Evolutionary conservation across 2,888 invertebrate species (phyloP), one percentile per base, ranked within the genome.

Genomic region (Pachycephus smyrnensis): DNA sequence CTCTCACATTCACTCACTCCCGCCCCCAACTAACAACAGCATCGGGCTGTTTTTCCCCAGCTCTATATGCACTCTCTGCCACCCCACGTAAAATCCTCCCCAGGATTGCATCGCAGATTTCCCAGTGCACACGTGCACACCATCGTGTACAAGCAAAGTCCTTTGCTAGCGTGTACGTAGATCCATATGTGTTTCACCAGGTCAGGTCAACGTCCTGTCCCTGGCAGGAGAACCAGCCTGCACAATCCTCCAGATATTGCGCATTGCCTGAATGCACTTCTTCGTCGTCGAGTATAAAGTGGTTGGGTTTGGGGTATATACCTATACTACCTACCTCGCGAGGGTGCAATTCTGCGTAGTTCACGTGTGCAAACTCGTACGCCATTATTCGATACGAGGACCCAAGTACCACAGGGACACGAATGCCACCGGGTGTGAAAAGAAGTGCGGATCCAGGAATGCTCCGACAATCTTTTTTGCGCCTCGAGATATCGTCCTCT

Each of bases 141-240:
- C 74, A 30, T n/a, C 74, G 30, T 35, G 55, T 77, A 68, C 77
- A 9, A 23, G 55, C 55, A 84, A 80, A 85, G 82, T 85, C 82
- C 84, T 55, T 55, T 55, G 23, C 55, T 23, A 55, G 73, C 68
- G 84, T 87, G 84, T 87, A 86, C 88, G 88, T 87, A 88, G 86
- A 86, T 83, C 86, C 89, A 86, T 90, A 90, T 90, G 90, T 91
- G 90, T 91, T 87, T 91, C 91, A 91, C 91, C 91, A 90, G 91
- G 91, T 91, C 91, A 91, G 91, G 91, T 91, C 91, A 91, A 91
- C 88, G 91, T 90, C 91, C 91, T 90, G 87, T 84, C 86, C 85
- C 86, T 84, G 82, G 68, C 31, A 68, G 78, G 82, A 77, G 80
- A 76, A 31, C 81, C 76, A 82, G 83, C 78, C 30, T 36, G 81